phyloP scores from a whole-genome alignment of 2,888 invertebrate species.

The Zaprionus bogoriensis region DNA sequence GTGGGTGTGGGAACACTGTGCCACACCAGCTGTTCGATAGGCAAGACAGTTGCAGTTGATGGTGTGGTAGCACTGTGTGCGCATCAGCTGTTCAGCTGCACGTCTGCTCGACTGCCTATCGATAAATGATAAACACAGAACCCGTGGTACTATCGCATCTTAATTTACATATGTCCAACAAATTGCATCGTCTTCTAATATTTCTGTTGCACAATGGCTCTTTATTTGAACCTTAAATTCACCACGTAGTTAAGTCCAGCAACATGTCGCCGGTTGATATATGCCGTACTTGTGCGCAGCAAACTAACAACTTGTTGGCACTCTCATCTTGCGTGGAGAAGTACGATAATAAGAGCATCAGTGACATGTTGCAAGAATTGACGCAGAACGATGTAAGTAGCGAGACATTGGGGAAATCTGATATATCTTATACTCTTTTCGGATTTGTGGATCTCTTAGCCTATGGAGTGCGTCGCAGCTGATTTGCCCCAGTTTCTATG shows the following conservation, averaged over 20 bases:
- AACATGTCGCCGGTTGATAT: slow-evolving; percentile 46
- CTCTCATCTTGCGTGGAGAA: slow-evolving; percentile 35
- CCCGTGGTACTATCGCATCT: no score
- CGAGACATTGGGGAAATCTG: not conserved
- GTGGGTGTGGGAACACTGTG: slow-evolving; percentile 23
- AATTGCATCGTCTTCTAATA: no score
- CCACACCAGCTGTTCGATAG: slow-evolving; percentile 14
- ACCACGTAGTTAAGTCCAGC: no score
- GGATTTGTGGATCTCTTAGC: slow-evolving; percentile 16
- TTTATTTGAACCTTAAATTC: not conserved
- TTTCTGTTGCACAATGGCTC: not conserved
- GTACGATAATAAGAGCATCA: slow-evolving; percentile 43
- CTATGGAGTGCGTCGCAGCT: slow-evolving; percentile 40
- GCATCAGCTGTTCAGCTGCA: not conserved
- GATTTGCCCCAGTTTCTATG: slow-evolving; percentile 67
- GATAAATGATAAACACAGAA: not conserved
- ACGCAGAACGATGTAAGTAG: slow-evolving; percentile 60
- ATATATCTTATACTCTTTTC: not conserved
- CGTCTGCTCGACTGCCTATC: slow-evolving; percentile 1
- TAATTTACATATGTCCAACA: no score
- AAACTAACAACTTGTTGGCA: slow-evolving; percentile 28
- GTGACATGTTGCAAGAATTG: slow-evolving; percentile 58
- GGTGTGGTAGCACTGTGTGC: not conserved
- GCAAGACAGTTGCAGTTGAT: not conserved
- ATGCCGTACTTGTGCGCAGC: slow-evolving; percentile 59